Conservation (phyloP, 2,113 vertebrate species). For the Tupaia chinensis region DNA sequence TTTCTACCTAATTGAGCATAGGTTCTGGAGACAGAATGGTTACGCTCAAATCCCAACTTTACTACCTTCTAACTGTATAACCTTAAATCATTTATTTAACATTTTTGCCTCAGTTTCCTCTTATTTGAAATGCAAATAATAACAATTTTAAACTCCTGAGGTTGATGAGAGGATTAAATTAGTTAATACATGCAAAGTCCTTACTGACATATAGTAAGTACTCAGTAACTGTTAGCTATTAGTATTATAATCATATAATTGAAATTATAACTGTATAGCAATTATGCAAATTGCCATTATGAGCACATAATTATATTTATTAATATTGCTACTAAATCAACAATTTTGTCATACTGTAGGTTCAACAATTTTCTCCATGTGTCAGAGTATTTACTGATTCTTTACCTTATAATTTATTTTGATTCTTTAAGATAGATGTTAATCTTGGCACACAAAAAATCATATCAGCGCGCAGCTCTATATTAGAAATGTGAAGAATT, state of each 20-base stretch:
- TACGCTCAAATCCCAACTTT: not conserved
- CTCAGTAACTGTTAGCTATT: constrained; percentile 56
- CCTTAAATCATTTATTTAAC: not conserved
- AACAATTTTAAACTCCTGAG: not conserved
- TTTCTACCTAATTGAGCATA: not conserved
- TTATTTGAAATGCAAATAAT: not conserved
- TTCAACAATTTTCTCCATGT: constrained; percentile 28
- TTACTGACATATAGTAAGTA: constrained; percentile 43
- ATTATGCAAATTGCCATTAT: constrained; percentile 40
- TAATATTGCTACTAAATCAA: constrained; percentile 52
- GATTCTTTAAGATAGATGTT: constrained; percentile 58
- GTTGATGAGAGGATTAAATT: constrained; percentile 43
- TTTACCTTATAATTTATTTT: constrained; percentile 44
- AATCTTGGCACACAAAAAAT: not conserved
- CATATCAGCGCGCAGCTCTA: not conserved
- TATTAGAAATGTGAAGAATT: constrained; percentile 42
- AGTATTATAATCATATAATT: constrained; percentile 33
- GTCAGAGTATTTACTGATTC: not conserved
- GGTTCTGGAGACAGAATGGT: not conserved
- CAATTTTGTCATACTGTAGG: constrained; percentile 12
- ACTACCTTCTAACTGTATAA: not conserved
- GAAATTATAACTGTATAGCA: constrained; percentile 47
- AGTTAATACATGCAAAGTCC: constrained; percentile 35
- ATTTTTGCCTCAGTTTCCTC: not conserved
- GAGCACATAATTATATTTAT: constrained; percentile 49